These are phyloP conservation scores for Bufotes viridis DNA, from an alignment of 2,797 vertebrate genomes.

Conservation along the genomic window DNA sequence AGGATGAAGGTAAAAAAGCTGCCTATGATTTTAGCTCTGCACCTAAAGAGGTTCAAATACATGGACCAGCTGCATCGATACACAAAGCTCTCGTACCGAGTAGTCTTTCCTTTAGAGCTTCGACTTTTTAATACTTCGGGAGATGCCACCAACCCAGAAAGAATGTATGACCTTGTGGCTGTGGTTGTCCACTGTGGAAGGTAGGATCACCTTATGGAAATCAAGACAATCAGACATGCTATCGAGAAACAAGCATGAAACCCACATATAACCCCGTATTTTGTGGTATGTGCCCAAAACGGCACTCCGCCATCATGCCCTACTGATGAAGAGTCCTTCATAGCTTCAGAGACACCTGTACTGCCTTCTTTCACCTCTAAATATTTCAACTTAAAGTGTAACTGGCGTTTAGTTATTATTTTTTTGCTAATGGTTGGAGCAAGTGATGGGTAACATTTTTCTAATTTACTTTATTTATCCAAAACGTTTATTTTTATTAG, in stretches of 20 bases:
- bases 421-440: too few species aligned
- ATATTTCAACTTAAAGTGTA: background rate
- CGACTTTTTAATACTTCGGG: slow-evolving; percentile 84
- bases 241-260: too few species aligned
- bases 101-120: slow-evolving; percentile 84
- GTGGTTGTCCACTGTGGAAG: slow-evolving; percentile 86
- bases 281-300: background rate
- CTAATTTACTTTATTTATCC: too few species aligned
- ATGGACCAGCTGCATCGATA: slow-evolving; percentile 86
- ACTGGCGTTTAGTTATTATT: too few species aligned
- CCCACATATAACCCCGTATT: background rate
- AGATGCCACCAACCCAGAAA: slow-evolving; percentile 83
- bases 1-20: slow-evolving; percentile 87
- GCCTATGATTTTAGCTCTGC: slow-evolving; percentile 84
- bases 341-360: background rate
- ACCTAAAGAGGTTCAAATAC: slow-evolving; percentile 84
- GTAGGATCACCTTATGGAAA: slow-evolving; percentile 65
- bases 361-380: background rate
- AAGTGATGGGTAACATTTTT: too few species aligned
- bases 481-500: too few species aligned
- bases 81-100: slow-evolving; percentile 83
- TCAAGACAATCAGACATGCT: background rate
- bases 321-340: background rate
- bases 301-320: too few species aligned
- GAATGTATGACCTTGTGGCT: slow-evolving; percentile 85